These are phyloP conservation scores for Diplodus sargus DNA, from an alignment of 2,797 vertebrate genomes.

Conservation along the genomic window DNA sequence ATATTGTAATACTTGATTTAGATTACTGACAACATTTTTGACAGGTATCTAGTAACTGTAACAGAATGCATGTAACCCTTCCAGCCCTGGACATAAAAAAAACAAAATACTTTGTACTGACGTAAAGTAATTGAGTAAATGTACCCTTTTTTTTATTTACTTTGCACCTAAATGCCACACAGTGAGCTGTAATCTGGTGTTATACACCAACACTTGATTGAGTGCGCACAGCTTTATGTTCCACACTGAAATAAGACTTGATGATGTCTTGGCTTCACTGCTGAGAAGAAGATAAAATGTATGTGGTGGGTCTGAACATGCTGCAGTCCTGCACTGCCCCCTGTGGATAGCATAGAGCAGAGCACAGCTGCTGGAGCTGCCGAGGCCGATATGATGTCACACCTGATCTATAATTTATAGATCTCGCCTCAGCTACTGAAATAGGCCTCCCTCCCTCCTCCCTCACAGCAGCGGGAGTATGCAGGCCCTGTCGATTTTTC, in stretches of 20 bases:
- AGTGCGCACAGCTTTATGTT: neutral
- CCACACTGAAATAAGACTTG: conserved; percentile 9
- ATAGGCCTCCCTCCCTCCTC: conserved; percentile 13
- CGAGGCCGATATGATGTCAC: conserved; percentile 63
- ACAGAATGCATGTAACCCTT: too few species aligned
- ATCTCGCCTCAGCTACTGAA: conserved; percentile 62
- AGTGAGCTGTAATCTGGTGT: neutral
- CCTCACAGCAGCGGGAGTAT: neutral
- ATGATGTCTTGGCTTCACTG: conserved; percentile 14
- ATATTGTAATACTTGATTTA: too few species aligned
- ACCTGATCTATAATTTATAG: conserved; percentile 80
- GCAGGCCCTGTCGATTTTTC: conserved; percentile 29
- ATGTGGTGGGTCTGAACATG: neutral
- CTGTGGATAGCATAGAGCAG: conserved; percentile 80
- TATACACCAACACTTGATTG: neutral
- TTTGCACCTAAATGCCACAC: neutral
- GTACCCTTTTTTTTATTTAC: too few species aligned
- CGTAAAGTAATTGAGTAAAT: too few species aligned
- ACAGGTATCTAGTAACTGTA: too few species aligned
- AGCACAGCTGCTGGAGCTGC: conserved; percentile 35
- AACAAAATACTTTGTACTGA: too few species aligned
- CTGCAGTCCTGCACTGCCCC: conserved; percentile 77
- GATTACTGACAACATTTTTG: too few species aligned
- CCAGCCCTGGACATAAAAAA: too few species aligned
- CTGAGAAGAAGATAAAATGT: conserved; percentile 9